Percentiles rank a stretch among this genome's conserved stretches.
These are phyloP conservation scores for Brachionus koreanus DNA, from an alignment of 1,140 invertebrate species.

Conservation along the genomic window DNA sequence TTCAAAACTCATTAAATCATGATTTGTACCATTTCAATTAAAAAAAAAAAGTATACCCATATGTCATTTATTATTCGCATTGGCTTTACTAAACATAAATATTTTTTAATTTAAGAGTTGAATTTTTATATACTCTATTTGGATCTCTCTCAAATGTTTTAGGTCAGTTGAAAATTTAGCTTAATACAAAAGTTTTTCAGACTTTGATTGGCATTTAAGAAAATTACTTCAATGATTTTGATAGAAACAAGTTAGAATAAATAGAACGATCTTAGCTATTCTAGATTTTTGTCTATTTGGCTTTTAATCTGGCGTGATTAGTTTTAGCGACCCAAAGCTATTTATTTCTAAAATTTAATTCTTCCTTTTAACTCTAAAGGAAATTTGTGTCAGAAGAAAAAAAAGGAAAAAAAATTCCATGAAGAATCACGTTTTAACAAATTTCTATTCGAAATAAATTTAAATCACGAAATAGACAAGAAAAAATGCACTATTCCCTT, in stretches of 20 bases:
- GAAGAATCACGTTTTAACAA: not conserved
- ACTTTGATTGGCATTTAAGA: constrained; percentile 21
- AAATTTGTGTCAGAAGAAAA: not conserved
- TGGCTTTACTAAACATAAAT: not conserved
- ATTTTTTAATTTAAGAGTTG: not conserved
- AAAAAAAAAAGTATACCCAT: not conserved
- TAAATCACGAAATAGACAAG: not conserved
- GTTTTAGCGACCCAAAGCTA: not conserved
- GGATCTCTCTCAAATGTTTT: not conserved
- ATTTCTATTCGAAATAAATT: not conserved
- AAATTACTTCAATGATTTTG: not conserved
- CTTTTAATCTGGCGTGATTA: not conserved
- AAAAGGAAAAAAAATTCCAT: not conserved
- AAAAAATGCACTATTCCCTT: not conserved
- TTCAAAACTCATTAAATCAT: not conserved
- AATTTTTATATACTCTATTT: not conserved
- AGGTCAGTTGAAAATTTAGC: constrained; percentile 15
- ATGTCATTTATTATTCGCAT: constrained; percentile 20
- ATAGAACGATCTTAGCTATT: not conserved
- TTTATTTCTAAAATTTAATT: not conserved
- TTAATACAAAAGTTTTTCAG: not conserved
- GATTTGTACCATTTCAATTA: not conserved
- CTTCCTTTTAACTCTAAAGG: not conserved
- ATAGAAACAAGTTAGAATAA: not conserved
- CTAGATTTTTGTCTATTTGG: not conserved